Evolutionary conservation across 2,888 invertebrate species (phyloP).

Genomic region (Mesorhabditis spiculigera): DNA sequence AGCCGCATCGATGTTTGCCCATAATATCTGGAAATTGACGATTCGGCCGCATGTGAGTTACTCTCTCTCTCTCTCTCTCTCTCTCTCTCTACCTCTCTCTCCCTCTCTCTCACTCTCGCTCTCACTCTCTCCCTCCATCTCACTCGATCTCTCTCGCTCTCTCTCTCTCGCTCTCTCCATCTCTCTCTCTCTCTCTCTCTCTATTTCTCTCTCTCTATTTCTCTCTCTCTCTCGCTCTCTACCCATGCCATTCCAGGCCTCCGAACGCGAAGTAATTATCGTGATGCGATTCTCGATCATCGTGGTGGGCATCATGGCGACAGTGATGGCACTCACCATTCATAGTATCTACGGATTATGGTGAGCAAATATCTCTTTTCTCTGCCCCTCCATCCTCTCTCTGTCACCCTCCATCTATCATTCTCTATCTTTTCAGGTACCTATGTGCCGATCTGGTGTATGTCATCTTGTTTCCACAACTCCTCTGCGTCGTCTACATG

Average conservation of each 20-base stretch:
- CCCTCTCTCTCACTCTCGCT: no score
- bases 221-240: no score
- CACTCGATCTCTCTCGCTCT: no score
- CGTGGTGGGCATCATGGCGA: constrained; percentile 83
- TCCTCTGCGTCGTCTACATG: constrained; percentile 94
- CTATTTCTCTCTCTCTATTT: no score
- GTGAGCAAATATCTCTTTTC: constrained; percentile 58
- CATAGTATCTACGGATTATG: constrained; percentile 95
- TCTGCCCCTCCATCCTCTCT: neutral
- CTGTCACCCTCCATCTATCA: no score
- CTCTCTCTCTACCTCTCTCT: no score
- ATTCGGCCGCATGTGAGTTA: constrained; percentile 80
- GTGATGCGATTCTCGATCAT: constrained; percentile 86
- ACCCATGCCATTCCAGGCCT: constrained; percentile 68
- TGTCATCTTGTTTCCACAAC: constrained; percentile 95
- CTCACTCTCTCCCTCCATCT: no score
- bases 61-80: no score
- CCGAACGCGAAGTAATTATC: constrained; percentile 87
- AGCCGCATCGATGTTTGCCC: constrained; percentile 96
- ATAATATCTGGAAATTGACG: constrained; percentile 95
- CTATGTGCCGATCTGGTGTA: constrained; percentile 98
- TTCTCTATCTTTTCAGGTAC: constrained; percentile 62
- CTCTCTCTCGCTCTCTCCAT: no score
- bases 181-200: no score
- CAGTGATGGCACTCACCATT: constrained; percentile 92